phyloP scores from a whole-genome alignment of 2,888 invertebrate species.

The Minunthozetes semirufus region DNA sequence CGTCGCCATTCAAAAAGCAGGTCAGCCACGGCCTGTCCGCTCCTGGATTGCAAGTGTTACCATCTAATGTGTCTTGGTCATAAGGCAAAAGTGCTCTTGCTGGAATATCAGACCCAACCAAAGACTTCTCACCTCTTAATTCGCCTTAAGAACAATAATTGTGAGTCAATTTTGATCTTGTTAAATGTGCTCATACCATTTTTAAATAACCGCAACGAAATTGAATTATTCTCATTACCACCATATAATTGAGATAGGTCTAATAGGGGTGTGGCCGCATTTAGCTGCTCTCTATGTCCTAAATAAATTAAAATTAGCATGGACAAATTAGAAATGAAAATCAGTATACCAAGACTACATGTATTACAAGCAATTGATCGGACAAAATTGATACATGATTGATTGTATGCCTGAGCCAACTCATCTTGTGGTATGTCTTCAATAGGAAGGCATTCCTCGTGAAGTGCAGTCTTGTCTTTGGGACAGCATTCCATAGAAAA shows the following conservation, averaged over 20 bases:
- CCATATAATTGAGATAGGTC: not conserved
- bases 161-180: no score
- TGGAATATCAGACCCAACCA: not conserved
- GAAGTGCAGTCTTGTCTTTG: not conserved
- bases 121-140: no score
- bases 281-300: not conserved
- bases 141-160: no score
- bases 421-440: not conserved
- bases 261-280: not conserved
- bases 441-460: not conserved
- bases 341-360: not conserved
- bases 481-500: not conserved
- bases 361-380: not conserved
- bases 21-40: slow-evolving; percentile 16
- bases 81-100: slow-evolving; percentile 1
- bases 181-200: no score
- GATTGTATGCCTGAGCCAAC: not conserved
- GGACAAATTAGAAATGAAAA: not conserved
- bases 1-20: slow-evolving; percentile 36
- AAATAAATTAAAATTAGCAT: not conserved
- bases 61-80: slow-evolving; percentile 19
- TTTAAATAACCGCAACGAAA: not conserved
- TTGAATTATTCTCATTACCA: not conserved
- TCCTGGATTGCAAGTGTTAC: slow-evolving; percentile 24
- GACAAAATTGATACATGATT: not conserved